Evolutionary conservation across 2,797 vertebrate genomes (phyloP).

Genomic region (Triplophysa bombifrons): DNA sequence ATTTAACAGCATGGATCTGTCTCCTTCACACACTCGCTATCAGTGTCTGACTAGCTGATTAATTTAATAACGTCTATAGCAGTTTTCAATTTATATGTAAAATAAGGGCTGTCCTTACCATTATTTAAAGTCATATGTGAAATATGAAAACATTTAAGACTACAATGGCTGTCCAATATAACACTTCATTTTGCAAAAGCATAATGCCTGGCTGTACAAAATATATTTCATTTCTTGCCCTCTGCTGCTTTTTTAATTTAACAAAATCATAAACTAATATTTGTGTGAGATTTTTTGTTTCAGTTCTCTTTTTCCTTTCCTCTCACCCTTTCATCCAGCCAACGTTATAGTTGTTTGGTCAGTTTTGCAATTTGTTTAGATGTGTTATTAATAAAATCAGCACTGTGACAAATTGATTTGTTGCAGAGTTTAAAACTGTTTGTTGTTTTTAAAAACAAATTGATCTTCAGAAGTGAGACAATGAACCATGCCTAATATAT

Average conservation of each 20-base stretch:
- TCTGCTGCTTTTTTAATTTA: background rate
- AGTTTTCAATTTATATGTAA: background rate
- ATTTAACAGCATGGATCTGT: background rate
- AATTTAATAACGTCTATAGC: background rate
- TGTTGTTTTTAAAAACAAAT: slow-evolving; percentile 29
- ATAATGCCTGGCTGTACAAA: background rate
- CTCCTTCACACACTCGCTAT: background rate
- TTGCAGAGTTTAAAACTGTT: slow-evolving; percentile 35
- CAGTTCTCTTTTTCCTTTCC: background rate
- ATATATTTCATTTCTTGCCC: background rate
- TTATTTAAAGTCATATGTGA: background rate
- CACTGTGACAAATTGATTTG: slow-evolving; percentile 30
- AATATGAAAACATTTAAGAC: background rate
- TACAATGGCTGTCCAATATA: background rate
- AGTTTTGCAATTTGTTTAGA: slow-evolving; percentile 16
- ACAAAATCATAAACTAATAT: background rate
- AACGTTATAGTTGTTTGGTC: background rate
- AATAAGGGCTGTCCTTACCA: background rate
- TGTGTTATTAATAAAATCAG: slow-evolving; percentile 23
- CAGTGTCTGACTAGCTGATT: background rate
- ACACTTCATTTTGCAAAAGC: background rate
- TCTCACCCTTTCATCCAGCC: slow-evolving; percentile 5
- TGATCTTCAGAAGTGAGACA: slow-evolving; percentile 47
- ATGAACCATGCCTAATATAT: slow-evolving; percentile 38
- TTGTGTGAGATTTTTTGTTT: background rate